A percentile compares a stretch with the other conserved stretches of the same genome.
Conservation (phyloP, 2,113 vertebrate species). For the Xiphorhynchus elegans region DNA sequence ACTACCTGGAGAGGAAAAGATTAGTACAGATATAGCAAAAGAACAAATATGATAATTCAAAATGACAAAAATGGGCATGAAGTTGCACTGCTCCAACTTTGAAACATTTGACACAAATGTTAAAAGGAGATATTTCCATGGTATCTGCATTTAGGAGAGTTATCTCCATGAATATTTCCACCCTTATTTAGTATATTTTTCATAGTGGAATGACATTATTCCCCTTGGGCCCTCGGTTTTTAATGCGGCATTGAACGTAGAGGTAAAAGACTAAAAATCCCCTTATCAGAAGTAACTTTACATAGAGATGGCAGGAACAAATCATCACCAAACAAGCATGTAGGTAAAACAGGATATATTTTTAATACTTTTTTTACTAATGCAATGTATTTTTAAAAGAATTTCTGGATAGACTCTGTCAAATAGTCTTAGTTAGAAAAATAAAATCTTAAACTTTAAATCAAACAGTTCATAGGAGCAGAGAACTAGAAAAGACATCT, state of each 20-base stretch:
- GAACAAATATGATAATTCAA: background rate
- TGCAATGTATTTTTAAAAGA: background rate
- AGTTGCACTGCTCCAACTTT: conserved; percentile 49
- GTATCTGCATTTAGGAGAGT: conserved; percentile 59
- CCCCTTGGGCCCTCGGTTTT: conserved; percentile 43
- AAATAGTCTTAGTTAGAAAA: background rate
- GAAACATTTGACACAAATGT: conserved; percentile 68
- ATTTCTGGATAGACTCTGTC: background rate
- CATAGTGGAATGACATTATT: conserved; percentile 56
- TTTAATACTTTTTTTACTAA: background rate
- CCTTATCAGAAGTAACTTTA: conserved; percentile 21
- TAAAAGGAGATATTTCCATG: conserved; percentile 67
- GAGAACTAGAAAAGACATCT: background rate
- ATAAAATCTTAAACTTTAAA: background rate
- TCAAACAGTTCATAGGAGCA: background rate
- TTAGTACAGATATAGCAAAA: background rate
- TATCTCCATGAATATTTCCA: conserved; percentile 64
- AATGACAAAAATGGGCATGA: conserved; percentile 50
- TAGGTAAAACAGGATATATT: background rate
- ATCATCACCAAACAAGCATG: background rate
- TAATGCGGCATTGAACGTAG: conserved; percentile 14
- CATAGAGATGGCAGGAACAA: background rate
- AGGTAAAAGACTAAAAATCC: conserved; percentile 48
- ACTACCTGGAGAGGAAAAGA: background rate
- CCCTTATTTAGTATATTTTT: conserved; percentile 64